Evolutionary conservation across 2,888 invertebrate species (phyloP), one percentile per base, ranked within the genome.

Genomic region (Carabus problematicus): DNA sequence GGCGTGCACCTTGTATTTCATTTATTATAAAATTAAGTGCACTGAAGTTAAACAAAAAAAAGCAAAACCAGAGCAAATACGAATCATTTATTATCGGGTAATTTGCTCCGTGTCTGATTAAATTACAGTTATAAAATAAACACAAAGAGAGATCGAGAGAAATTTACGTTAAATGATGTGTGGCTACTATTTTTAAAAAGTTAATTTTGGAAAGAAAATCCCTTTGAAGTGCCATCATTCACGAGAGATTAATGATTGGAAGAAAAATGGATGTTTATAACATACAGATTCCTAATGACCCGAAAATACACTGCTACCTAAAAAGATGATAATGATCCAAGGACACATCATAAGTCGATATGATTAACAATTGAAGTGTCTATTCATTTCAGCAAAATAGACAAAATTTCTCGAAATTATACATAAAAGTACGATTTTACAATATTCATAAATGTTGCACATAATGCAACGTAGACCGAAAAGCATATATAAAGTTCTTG

Each of bases 81-180:
- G 45, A 61, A 49, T 61, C 61, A 61, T 61, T 61, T 61, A 61
- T 61, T 49, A 61, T 47, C 29, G 49, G 39, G 40, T 61, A 61
- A 61, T 61, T 61, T 49, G 61, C 47, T 61, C 61, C 61, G 45
- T 61, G 61, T 49, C 61, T 61, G 47, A 61, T 61, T 61, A 61
- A 61, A 61, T 61, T 47, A 61, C 61, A 61, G 61, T 61, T 61
- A 61, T 61, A 61, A 61, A 61, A 61, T 61, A 61, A 61, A 61
- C 39, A 61, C 49, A 61, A 61, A 61, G 49, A 29, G 49, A 61
- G 39, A 29, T 29, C 29, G 29, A 6, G 29, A 47, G 9, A 40
- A 61, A 39, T 29, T 49, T 49, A 47, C 39, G 45, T 45, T 43
- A 60, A 47, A 60, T n/a, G 60, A 43, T 29, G 29, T 60, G 61